Evolutionary conservation across 2,113 vertebrate species (phyloP).

Genomic region (Microcebus jonahi): DNA sequence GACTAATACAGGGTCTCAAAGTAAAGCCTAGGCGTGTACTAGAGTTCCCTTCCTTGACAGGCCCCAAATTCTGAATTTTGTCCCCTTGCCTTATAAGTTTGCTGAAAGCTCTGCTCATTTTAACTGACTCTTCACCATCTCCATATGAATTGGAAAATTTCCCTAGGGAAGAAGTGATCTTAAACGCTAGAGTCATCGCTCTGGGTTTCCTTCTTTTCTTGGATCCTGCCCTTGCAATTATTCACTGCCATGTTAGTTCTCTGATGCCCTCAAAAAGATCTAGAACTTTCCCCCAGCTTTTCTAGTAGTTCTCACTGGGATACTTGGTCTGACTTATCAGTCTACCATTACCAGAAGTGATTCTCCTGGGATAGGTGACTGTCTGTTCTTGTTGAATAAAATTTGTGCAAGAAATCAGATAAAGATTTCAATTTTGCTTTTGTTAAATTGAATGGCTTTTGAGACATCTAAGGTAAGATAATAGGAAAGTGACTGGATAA

Average conservation of each 20-base stretch:
- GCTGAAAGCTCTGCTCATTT: neutral
- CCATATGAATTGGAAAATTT: neutral
- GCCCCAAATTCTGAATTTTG: neutral
- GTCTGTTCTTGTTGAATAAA: neutral
- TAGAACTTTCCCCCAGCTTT: neutral
- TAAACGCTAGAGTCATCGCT: neutral
- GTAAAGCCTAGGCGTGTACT: neutral
- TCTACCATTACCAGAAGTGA: neutral
- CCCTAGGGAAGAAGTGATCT: neutral
- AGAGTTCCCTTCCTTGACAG: neutral
- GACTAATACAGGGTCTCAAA: neutral
- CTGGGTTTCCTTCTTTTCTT: neutral
- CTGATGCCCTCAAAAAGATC: neutral
- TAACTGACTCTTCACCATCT: neutral
- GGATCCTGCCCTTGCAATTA: neutral
- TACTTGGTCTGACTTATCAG: neutral
- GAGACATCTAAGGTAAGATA: neutral
- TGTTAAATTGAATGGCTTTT: conserved; percentile 5
- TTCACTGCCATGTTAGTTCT: neutral
- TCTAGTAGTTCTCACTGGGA: neutral
- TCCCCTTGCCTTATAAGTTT: neutral
- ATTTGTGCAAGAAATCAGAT: neutral
- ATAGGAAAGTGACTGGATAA: neutral
- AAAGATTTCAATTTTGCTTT: conserved; percentile 19
- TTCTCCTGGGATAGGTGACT: neutral